phyloP scores from a whole-genome alignment of 2,113 vertebrate species.

The Gorsachius goisagi region DNA sequence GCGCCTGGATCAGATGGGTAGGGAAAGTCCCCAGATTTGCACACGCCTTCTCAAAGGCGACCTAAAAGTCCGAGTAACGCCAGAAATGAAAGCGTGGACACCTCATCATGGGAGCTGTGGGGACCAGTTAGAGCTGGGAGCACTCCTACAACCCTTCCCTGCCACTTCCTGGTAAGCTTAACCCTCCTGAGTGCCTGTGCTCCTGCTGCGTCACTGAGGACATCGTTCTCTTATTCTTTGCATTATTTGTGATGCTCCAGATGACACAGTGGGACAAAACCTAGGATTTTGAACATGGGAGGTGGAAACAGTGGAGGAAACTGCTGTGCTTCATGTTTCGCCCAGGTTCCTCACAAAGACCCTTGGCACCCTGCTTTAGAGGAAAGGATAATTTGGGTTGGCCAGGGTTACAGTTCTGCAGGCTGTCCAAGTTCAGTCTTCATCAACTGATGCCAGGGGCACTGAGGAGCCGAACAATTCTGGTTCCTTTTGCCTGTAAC shows the following conservation, averaged over 20 bases:
- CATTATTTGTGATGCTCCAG: not conserved
- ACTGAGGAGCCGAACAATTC: not conserved
- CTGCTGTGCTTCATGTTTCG: not conserved
- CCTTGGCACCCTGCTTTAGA: not conserved
- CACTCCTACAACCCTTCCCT: not conserved
- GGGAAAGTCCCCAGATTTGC: not conserved
- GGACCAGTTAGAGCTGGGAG: not conserved
- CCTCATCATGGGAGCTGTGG: not conserved
- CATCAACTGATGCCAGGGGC: not conserved
- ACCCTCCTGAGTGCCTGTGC: not conserved
- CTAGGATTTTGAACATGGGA: not conserved
- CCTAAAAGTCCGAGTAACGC: not conserved
- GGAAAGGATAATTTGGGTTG: no score
- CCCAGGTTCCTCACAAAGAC: not conserved
- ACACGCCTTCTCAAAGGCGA: not conserved
- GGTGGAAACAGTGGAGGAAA: not conserved
- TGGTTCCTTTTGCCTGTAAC: not conserved
- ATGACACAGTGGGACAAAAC: not conserved
- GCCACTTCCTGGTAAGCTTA: no score
- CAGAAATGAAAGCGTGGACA: rapidly evolving
- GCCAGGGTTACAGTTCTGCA: not conserved
- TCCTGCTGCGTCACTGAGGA: not conserved
- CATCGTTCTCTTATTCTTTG: not conserved
- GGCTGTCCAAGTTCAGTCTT: not conserved
- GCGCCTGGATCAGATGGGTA: not conserved